Evolutionary conservation across 2,888 invertebrate genomes (phyloP), one percentile per base, ranked within the genome.

Genomic region (Hololepta plana): DNA sequence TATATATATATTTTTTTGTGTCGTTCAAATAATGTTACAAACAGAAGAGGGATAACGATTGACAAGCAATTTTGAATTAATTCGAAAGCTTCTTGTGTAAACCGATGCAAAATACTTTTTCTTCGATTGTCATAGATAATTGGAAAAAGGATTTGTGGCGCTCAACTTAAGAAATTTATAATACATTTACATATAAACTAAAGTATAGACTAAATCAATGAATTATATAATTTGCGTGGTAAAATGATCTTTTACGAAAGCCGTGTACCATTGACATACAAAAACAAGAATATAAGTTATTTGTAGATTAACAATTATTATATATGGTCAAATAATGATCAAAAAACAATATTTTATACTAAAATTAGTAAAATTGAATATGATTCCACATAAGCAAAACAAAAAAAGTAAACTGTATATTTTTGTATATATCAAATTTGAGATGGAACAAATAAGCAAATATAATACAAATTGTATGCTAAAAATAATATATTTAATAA

Each of bases 381-480:
- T n/a, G n/a, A 48, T 50, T 49, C 48, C 46, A 42, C 41, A 44
- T 45, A 46, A 34, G 44, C 47, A n/a, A n/a, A n/a, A n/a, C n/a
- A n/a, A n/a, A n/a, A n/a, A n/a, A n/a, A n/a, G n/a, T n/a, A n/a
- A n/a, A 49, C 41, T 51, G 49, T 53, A 51, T 49, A 51, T 52
- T 52, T 50, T 51, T 52, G 52, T 53, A 50, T 49, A 52, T 53
- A 51, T 35, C 46, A 43, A 45, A 48, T 38, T 46, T 46, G n/a
- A n/a, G n/a, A n/a, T n/a, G 44, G 43, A 29, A 34, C 40, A 42
- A 42, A 41, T 43, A 44, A n/a, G n/a, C n/a, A n/a, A n/a, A n/a
- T n/a, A n/a, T n/a, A n/a, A n/a, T n/a, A n/a, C n/a, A n/a, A n/a
- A n/a, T n/a, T n/a, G n/a, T n/a, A n/a, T n/a, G n/a, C n/a, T n/a